Percentiles rank a stretch among this genome's conserved stretches.
phyloP scores from a whole-genome alignment of 2,113 vertebrate genomes.

The Ardeotis arabs region DNA sequence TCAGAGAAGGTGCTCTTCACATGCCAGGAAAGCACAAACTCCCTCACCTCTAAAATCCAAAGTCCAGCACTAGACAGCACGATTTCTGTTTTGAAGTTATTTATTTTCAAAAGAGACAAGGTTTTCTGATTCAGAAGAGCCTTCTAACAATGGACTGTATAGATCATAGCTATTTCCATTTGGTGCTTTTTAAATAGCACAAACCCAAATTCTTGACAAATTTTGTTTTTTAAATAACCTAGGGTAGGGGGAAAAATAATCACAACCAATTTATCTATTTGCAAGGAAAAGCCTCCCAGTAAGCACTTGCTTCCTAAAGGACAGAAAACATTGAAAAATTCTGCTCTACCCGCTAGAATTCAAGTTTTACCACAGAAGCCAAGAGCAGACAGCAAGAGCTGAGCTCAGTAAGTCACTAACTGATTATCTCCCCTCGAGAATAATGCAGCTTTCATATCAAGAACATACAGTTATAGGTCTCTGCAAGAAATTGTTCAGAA shows the following conservation, averaged over 20 bases:
- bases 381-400: not conserved
- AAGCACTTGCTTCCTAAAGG: not conserved
- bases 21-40: not conserved
- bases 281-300: not conserved
- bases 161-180: not conserved
- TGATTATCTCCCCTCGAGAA: not conserved
- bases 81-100: not conserved
- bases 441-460: not conserved
- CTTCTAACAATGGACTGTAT: not conserved
- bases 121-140: not conserved
- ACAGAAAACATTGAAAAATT: not conserved
- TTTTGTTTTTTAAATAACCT: not conserved
- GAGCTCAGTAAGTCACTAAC: not conserved
- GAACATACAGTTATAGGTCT: not conserved
- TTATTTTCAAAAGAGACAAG: not conserved
- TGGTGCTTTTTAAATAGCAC: not conserved
- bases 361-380: not conserved
- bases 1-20: not conserved
- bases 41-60: not conserved
- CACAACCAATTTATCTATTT: not conserved
- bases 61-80: not conserved
- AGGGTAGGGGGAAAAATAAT: not conserved
- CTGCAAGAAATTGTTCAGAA: constrained; percentile 26
- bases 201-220: not conserved
- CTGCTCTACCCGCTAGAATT: not conserved